Evolutionary conservation across 2,888 invertebrate genomes (phyloP), one percentile per base, ranked within the genome.

Genomic region (Meandrusa payeni): DNA sequence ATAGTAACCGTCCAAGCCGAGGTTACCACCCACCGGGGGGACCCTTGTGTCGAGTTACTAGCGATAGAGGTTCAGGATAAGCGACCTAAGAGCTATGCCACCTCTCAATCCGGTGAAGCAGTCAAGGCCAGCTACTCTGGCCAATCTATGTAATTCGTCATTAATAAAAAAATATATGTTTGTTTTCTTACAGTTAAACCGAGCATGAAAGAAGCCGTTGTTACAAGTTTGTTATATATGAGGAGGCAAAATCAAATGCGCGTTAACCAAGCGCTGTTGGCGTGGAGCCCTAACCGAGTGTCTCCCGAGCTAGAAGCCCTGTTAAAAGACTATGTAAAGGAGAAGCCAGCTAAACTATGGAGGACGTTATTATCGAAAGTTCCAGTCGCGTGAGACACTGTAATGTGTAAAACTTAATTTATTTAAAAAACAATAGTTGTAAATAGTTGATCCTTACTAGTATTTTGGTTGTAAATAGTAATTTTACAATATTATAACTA

Each of bases 141-240:
- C n/a, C n/a, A n/a, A n/a, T n/a, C n/a, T n/a, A n/a, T n/a, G n/a
- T n/a, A n/a, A n/a, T n/a, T n/a, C n/a, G n/a, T n/a, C n/a, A n/a
- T n/a, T n/a, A n/a, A n/a, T n/a, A n/a, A n/a, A n/a, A n/a, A n/a
- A n/a, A n/a, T n/a, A n/a, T n/a, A n/a, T n/a, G n/a, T n/a, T n/a
- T n/a, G n/a, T n/a, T 15, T 19, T 44, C 38, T 80, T 79, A 41
- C 62, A 88, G 88, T 64, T 15, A 62, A 75, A 1, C 61, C 52
- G 9, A 42, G 55, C 38, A 64, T 79, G 49, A 64, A 77, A 51
- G 86, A 88, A 62, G 82, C 83, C 0, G 69, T 79, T 12, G 57
- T 77, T 11, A 64, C 59, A 1, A 82, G 82, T 61, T 58, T 88
- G 37, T 57, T 82, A 34, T 70, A 59, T 33, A 67, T 87, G 59